Percentiles rank a stretch among this genome's conserved stretches.
Conservation (phyloP, 2,888 invertebrate species). For the Terebella lapidaria region DNA sequence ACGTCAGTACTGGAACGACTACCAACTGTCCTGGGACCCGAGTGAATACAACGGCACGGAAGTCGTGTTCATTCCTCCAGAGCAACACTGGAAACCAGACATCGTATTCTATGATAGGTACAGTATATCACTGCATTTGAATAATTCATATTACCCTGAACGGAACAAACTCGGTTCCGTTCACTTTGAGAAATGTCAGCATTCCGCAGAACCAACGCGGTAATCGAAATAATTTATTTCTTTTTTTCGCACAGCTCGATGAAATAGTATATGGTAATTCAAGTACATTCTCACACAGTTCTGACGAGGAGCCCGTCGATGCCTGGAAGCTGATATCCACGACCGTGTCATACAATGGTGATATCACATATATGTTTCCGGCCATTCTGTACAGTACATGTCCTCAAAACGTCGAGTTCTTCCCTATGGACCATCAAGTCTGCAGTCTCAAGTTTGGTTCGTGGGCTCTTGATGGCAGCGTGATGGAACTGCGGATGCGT, state of each 20-base stretch:
- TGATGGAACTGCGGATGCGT: background rate
- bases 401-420: background rate
- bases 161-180: too few species aligned
- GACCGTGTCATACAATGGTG: background rate
- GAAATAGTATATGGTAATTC: background rate
- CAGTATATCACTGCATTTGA: too few species aligned
- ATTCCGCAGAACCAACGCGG: too few species aligned
- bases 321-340: background rate
- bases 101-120: slow-evolving; percentile 2
- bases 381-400: slow-evolving; percentile 1
- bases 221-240: too few species aligned
- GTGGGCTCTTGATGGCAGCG: background rate
- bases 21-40: slow-evolving; percentile 1
- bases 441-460: slow-evolving; percentile 1
- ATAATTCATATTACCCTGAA: too few species aligned
- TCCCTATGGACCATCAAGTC: slow-evolving; percentile 1
- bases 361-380: background rate
- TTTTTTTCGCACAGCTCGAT: background rate
- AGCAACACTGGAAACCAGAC: slow-evolving; percentile 2
- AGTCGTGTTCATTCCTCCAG: background rate
- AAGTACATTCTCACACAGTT: background rate
- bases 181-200: too few species aligned
- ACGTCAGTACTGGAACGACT: slow-evolving; percentile 4
- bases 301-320: background rate
- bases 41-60: background rate